These are phyloP conservation scores for Catharus bicknelli DNA, from an alignment of 2,113 vertebrate genomes.

Conservation along the genomic window DNA sequence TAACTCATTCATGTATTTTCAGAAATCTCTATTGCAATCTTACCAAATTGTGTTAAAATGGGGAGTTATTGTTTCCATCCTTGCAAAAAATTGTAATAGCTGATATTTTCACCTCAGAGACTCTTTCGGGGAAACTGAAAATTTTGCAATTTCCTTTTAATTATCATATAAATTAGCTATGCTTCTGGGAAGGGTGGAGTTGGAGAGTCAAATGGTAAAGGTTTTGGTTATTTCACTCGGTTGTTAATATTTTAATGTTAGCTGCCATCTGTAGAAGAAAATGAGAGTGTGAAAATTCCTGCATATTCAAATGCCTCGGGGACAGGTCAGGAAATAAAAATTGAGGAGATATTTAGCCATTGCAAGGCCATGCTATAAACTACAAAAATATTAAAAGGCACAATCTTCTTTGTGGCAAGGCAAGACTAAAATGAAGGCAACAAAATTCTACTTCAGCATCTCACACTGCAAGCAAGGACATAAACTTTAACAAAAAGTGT, in stretches of 20 bases:
- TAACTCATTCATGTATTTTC: neutral
- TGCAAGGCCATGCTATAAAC: neutral
- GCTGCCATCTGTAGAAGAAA: neutral
- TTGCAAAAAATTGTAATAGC: neutral
- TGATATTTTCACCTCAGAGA: neutral
- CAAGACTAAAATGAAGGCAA: neutral
- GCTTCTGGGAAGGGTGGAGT: neutral
- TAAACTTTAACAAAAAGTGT: neutral
- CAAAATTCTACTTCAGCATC: neutral
- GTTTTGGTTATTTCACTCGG: neutral
- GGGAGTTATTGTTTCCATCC: neutral
- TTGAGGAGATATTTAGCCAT: neutral
- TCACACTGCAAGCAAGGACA: neutral
- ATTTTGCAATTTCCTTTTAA: conserved; percentile 29
- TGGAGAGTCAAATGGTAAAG: neutral
- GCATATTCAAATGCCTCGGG: neutral
- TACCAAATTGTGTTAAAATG: neutral
- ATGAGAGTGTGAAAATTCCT: neutral
- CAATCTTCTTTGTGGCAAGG: neutral
- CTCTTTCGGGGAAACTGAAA: neutral
- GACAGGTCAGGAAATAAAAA: conserved; percentile 16
- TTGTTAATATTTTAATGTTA: neutral
- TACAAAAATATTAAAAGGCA: neutral
- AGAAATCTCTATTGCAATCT: neutral
- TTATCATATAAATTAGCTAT: conserved; percentile 21